Base-by-base conservation (phyloP, 2,113 vertebrate species). In the Anguilla rostrata region DNA sequence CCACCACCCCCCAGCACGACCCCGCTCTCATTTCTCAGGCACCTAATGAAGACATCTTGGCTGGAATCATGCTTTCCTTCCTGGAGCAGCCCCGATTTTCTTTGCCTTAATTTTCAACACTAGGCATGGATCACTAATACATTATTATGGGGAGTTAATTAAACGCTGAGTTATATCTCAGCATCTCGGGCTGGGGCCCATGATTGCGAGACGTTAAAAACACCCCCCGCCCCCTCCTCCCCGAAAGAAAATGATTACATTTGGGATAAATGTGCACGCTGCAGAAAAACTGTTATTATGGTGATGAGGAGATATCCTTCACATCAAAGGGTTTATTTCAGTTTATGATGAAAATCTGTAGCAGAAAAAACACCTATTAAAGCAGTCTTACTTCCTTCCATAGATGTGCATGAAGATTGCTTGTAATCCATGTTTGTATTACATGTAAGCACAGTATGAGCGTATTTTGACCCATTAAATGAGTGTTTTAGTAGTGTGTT, bases 141-240 rank as follows among this genome's bases (percentile, higher is more conserved):
- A 39, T 39, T 66, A 82, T 39, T 63, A 46, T 46, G 83, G 83
- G 80, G 87, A 86, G 88, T 88, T 90, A 91, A 92, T 90, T 89
- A 89, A 92, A 89, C 87, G 87, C 84, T 86, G 86, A 88, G 86
- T 88, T 84, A 88, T 92, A 92, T 91, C 80, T 63, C 34, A 85
- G 71, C 81, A 86, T 90, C 89, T 86, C 85, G 89, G 87, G 89
- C 86, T 66, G 86, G 43, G 84, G 22, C 78, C 63, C 5, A 22
- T n/a, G 63, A 71, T n/a, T 71, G 63, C 9, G 63, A n/a, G 63
- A 22, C 26, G 7, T n/a, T n/a, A 22, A n/a, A 20, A 20, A n/a
- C 22, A 7, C 6, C 4, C 5, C 26, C 63, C 43, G 34, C 34
- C 43, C 43, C 43, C 43, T 46, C 34, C 34, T 34, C 34, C 34